These are phyloP conservation scores for Trachelus troglodyta DNA, from an alignment of 2,888 invertebrate species.

Conservation along the genomic window DNA sequence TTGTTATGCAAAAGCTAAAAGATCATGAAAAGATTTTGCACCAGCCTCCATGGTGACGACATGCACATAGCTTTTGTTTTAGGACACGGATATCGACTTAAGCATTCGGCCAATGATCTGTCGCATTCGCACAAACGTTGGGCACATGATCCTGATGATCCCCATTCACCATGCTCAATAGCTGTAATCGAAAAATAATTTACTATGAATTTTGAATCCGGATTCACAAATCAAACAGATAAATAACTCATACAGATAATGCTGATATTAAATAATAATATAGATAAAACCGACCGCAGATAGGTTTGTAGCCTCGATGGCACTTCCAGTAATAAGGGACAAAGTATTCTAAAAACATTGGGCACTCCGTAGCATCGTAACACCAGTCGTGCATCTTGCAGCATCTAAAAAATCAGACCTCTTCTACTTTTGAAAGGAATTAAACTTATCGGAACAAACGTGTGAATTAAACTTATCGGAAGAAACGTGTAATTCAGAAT, in stretches of 20 bases:
- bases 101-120: constrained; percentile 80
- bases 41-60: constrained; percentile 78
- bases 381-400: constrained; percentile 89
- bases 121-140: constrained; percentile 88
- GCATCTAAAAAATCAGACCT: constrained; percentile 66
- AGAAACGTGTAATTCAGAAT: neutral
- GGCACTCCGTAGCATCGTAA: constrained; percentile 83
- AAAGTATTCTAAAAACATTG: constrained; percentile 84
- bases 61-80: constrained; percentile 76
- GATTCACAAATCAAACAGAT: neutral
- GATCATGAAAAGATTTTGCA: constrained; percentile 80
- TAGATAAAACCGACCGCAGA: constrained; percentile 76
- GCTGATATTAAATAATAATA: constrained; percentile 39
- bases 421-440: neutral
- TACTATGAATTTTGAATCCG: neutral
- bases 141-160: constrained; percentile 76
- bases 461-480: neutral
- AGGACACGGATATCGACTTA: constrained; percentile 82
- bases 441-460: neutral
- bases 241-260: constrained; percentile 1
- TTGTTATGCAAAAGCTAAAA: constrained; percentile 29
- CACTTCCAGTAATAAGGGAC: constrained; percentile 92
- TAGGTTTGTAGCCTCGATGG: constrained; percentile 76
- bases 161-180: constrained; percentile 71
- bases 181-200: constrained; percentile 57